Conservation (phyloP, 2,113 vertebrate genomes). For the Zosterops borbonicus region DNA sequence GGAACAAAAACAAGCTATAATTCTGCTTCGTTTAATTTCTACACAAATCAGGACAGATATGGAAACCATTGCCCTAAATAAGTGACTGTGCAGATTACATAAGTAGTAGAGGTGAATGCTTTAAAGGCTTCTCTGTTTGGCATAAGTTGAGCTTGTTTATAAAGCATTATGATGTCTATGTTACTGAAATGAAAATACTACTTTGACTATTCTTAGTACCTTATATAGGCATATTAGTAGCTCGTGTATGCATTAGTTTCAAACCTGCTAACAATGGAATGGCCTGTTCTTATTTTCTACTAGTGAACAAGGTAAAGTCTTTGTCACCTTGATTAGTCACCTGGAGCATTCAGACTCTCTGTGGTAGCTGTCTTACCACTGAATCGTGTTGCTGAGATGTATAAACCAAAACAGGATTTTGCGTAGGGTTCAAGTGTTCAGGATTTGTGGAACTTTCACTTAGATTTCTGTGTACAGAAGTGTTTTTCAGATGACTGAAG, state of each 20-base stretch:
- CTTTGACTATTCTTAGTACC: not conserved
- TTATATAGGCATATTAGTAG: not conserved
- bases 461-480: not conserved
- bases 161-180: not conserved
- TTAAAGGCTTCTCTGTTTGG: not conserved
- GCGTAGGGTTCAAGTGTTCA: not conserved
- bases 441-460: not conserved
- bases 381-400: accelerated
- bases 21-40: not conserved
- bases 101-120: not conserved
- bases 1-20: not conserved
- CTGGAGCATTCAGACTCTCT: not conserved
- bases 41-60: not conserved
- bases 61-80: not conserved
- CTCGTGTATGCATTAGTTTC: not conserved
- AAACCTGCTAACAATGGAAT: not conserved
- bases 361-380: not conserved
- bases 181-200: not conserved
- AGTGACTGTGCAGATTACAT: not conserved
- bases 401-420: not conserved
- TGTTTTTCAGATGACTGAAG: not conserved
- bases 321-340: not conserved
- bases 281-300: not conserved
- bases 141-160: not conserved
- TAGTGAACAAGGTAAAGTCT: not conserved